Base-by-base conservation (phyloP, 37 sponge, comb jelly and placozoan species). In the Corticium candelabrum region DNA sequence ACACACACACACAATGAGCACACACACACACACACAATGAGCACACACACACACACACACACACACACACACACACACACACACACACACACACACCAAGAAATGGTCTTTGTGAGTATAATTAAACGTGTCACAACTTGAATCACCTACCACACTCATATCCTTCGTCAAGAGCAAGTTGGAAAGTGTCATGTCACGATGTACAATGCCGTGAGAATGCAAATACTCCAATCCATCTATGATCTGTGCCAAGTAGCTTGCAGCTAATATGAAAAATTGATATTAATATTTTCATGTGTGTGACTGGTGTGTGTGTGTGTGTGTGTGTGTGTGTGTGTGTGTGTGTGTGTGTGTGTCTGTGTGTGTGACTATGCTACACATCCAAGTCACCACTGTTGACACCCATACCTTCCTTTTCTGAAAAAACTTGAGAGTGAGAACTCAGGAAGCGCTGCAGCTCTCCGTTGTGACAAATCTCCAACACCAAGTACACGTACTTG, bases 151-250 rank as follows among this genome's bases (percentile, higher is more conserved):
- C 70, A 81, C 90, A 77, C 87, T 86, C 86, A 93, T 84, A 67
- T 67, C 75, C 34, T 73, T 56, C 0, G 92, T 93, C 68, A 90
- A 82, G 2, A 94, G 85, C 1, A 95, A 83, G 50, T 94, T 85
- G 21, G 87, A 87, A 74, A 92, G 90, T 1, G 84, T 84, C 35
- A 95, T 90, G 71, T 95, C 96, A 56, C 96, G 77, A 78, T 95
- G 96, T 1, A 92, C 68, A 67, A 95, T 95, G 38, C 84, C 85
- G 80, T 92, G 90, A 1, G 90, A 87, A 83, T 95, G 96, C 21
- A 95, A 90, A 76, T 92, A 95, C 81, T 88, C 76, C 62, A 95
- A 78, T 0, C 96, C 96, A n/a, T 90, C 68, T 34, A 93, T 85
- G 32, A 82, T 84, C 74, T 93, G 91, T n/a, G 68, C 33, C 40